Conservation (phyloP, 2,797 vertebrate species). For the Chromobotia macracanthus region DNA sequence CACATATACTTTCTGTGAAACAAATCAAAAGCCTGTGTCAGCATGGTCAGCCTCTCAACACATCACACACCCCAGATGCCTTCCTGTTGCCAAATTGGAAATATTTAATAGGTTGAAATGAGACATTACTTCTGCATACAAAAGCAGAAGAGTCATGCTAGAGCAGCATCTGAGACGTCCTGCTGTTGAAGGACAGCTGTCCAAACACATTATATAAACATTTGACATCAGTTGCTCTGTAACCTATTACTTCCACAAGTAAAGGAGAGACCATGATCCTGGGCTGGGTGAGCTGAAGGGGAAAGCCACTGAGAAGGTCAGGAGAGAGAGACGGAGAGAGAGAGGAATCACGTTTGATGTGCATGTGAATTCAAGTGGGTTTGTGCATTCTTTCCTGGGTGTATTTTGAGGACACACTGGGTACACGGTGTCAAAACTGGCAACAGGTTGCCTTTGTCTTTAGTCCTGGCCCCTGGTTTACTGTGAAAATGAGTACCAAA, state of each 20-base stretch:
- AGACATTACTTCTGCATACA: constrained; percentile 75
- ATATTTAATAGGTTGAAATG: constrained; percentile 75
- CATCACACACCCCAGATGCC: constrained; percentile 50
- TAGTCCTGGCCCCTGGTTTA: neutral
- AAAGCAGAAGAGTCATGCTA: constrained; percentile 65
- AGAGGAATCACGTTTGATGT: constrained; percentile 75
- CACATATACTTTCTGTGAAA: constrained; percentile 14
- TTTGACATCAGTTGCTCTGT: constrained; percentile 85
- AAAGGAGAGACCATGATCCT: constrained; percentile 72
- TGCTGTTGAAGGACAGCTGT: constrained; percentile 81
- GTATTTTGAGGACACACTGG: constrained; percentile 60
- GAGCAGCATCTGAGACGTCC: constrained; percentile 73
- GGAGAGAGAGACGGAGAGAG: constrained; percentile 72
- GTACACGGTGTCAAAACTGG: neutral
- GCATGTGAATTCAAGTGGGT: constrained; percentile 72
- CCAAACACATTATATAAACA: constrained; percentile 83
- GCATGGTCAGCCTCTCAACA: constrained; percentile 39
- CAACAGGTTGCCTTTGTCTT: neutral
- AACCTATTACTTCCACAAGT: constrained; percentile 83
- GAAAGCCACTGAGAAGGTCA: constrained; percentile 75
- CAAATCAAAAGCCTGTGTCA: constrained; percentile 35
- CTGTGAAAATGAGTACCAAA: neutral
- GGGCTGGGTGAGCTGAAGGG: constrained; percentile 72
- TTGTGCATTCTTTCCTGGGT: constrained; percentile 55
- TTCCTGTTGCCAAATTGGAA: constrained; percentile 56